Base-by-base conservation (phyloP, 1,140 invertebrate genomes). In the Habropoda laboriosa region DNA sequence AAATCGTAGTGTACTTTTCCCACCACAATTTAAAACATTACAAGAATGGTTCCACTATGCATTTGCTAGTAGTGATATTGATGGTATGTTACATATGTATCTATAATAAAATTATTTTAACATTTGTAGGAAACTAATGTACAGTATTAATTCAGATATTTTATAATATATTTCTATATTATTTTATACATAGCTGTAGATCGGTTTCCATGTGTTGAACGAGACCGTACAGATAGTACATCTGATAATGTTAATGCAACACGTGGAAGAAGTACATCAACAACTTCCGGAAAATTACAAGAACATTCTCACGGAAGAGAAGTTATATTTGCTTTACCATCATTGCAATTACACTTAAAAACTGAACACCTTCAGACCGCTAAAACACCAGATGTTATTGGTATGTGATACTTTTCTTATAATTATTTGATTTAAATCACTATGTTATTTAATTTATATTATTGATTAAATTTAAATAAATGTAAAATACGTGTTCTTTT, bases 1-100 rank as follows among this genome's bases (percentile, higher is more conserved):
- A 77, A 97, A 97, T 55, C 94, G 98, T 63, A 98, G 97, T 83
- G 96, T 98, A 67, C 95, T 98, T 30, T 99, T 99, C 92, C 98
- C 98, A 61, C 98, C 98, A 35, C 98, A 99, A 92, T 99, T 99
- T 91, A 97, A 98, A 91, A 97, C 96, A 27, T 93, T 98, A 13
- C 96, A 97, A 85, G 98, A 99, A 92, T 99, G 98, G 98, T 99
- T 99, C 93, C 96, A 98, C 86, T 99, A 99, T 93, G 97, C 98
- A 0, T 99, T 99, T 92, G 96, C 97, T 30, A 97, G 96, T 81
- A 97, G 96, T 91, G 97, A 98, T 93, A 96, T 99, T 66, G 98
- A 99, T 94, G 97, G 97, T 98, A 94, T 93, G 89, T 61, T 47
- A 13, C 35, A 45, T 47, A 64, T 57, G 12, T 78, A 42, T 51